These are phyloP conservation scores for Prenolepis imparis DNA, from an alignment of 2,888 invertebrate genomes.

Conservation along the genomic window DNA sequence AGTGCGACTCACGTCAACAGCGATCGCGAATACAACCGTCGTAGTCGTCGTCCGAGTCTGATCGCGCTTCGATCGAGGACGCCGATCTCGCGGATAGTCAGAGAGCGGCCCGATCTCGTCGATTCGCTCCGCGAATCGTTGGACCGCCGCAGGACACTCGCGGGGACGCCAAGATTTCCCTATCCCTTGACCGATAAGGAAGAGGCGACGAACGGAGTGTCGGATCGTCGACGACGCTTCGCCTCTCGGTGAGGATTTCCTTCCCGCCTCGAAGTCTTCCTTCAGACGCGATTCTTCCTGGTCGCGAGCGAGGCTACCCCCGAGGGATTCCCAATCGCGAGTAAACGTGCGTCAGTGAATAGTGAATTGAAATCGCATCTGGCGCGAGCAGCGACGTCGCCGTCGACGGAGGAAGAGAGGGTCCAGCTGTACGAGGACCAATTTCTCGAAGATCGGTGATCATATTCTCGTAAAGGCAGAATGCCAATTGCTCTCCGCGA, in stretches of 20 bases:
- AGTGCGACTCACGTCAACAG: conserved; percentile 12
- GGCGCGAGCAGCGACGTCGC: neutral
- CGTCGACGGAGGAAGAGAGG: conserved; percentile 15
- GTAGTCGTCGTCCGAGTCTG: neutral
- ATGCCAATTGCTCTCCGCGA: neutral
- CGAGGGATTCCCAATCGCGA: neutral
- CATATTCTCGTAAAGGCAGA: neutral
- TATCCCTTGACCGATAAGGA: conserved; percentile 25
- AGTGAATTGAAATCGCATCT: neutral
- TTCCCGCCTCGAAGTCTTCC: neutral
- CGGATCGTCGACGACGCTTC: conserved; percentile 19
- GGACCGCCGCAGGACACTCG: conserved; percentile 12
- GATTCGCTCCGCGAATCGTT: neutral
- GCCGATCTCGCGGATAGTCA: conserved; percentile 3
- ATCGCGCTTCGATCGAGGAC: neutral
- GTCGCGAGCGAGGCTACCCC: neutral
- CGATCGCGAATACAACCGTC: conserved; percentile 4
- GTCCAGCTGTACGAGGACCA: neutral
- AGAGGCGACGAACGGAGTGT: conserved; percentile 27
- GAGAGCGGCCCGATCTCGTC: neutral
- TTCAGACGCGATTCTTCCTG: neutral
- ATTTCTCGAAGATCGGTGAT: neutral
- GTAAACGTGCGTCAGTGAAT: conserved; percentile 28
- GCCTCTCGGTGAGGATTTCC: neutral
- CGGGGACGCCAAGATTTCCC: conserved; percentile 7